Evolutionary conservation across 2,888 invertebrate genomes (phyloP).

Genomic region (Pardosa pseudoannulata): DNA sequence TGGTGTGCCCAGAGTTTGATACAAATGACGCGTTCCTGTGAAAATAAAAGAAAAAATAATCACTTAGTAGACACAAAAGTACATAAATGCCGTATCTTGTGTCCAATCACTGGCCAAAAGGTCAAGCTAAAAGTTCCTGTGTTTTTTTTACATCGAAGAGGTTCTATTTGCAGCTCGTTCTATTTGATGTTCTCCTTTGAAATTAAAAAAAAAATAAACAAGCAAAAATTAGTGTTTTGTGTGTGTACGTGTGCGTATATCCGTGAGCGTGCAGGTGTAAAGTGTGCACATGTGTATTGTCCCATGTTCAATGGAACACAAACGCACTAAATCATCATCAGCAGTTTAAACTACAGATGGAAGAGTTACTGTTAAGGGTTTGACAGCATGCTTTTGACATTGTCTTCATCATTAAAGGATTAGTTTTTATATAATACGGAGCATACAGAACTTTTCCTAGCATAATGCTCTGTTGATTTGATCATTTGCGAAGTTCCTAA

Average conservation of each 20-base stretch:
- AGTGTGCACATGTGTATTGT: slow-evolving; percentile 55
- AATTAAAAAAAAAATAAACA: slow-evolving; percentile 52
- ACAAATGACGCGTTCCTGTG: slow-evolving; percentile 53
- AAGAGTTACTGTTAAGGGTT: slow-evolving; percentile 38
- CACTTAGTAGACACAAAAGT: slow-evolving; percentile 50
- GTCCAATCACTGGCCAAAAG: slow-evolving; percentile 60
- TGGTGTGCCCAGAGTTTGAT: slow-evolving; percentile 59
- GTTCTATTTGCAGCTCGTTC: slow-evolving; percentile 70
- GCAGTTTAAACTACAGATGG: slow-evolving; percentile 30
- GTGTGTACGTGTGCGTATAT: slow-evolving; percentile 56
- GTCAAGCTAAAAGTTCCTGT: slow-evolving; percentile 72
- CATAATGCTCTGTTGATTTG: slow-evolving; percentile 40
- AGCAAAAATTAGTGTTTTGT: slow-evolving; percentile 64
- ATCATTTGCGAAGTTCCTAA: slow-evolving; percentile 63
- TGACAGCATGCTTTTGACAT: slow-evolving; percentile 38
- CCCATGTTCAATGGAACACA: slow-evolving; percentile 58
- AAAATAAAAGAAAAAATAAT: slow-evolving; percentile 37
- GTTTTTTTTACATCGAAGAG: slow-evolving; percentile 73
- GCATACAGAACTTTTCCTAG: slow-evolving; percentile 30
- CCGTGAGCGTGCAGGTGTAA: slow-evolving; percentile 58
- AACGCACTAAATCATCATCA: slow-evolving; percentile 52
- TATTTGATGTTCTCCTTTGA: slow-evolving; percentile 72
- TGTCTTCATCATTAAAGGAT: slow-evolving; percentile 58
- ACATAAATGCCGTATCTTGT: slow-evolving; percentile 56
- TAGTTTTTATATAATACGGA: slow-evolving; percentile 45